phyloP scores from a whole-genome alignment of 2,888 invertebrate genomes.

The Aporophyla nigra region DNA sequence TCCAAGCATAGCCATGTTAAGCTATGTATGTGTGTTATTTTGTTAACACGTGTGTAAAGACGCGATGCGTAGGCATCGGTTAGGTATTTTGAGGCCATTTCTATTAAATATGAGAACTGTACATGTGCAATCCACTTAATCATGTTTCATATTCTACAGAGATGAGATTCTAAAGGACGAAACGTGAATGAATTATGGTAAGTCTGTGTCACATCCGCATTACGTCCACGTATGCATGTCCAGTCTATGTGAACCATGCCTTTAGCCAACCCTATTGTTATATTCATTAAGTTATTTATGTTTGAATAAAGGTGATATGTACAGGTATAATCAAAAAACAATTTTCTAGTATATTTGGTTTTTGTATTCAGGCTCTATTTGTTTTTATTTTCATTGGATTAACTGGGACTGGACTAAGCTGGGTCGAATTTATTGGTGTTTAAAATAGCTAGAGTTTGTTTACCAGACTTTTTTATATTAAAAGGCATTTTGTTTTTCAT shows the following conservation, averaged over 20 bases:
- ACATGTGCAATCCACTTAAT: neutral
- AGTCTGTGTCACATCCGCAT: neutral
- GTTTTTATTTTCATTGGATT: constrained; percentile 15
- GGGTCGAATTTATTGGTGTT: constrained; percentile 1
- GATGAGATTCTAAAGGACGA: neutral
- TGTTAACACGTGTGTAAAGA: no score
- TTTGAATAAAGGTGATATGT: constrained; percentile 1
- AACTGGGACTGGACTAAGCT: neutral
- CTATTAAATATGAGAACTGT: neutral
- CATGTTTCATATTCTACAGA: neutral
- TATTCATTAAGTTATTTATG: constrained; percentile 20
- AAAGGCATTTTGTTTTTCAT: neutral
- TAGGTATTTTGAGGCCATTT: neutral
- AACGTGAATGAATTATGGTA: neutral
- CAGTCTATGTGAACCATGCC: constrained; percentile 3
- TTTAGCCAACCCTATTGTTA: constrained; percentile 16
- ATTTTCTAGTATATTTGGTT: constrained; percentile 1
- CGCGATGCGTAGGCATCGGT: neutral
- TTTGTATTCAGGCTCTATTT: neutral
- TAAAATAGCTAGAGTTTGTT: neutral
- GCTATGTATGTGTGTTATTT: no score
- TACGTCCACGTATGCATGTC: neutral
- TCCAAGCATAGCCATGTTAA: no score
- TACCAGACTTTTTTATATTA: neutral
- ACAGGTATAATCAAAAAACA: neutral